Base-by-base conservation (phyloP, 2,113 vertebrate genomes). In the Entelurus aequoreus region DNA sequence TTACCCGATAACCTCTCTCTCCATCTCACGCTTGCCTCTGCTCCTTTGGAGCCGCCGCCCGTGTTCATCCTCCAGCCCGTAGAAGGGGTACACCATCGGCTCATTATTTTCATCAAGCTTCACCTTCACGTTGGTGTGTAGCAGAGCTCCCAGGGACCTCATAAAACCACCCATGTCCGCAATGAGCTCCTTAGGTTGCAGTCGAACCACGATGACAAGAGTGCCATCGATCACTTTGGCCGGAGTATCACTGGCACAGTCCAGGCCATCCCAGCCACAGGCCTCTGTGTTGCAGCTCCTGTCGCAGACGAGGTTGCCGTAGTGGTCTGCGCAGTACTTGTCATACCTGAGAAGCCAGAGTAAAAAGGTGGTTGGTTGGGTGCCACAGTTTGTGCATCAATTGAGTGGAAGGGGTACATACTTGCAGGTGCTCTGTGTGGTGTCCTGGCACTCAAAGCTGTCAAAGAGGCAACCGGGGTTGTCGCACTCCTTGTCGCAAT, bases 231-330 rank as follows among this genome's bases (percentile, higher is more conserved):
- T 91, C 78, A 93, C 63, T 60, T 90, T 89, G 69, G 94, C 76
- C 0, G 93, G 89, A n/a, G 68, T 86, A 72, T 92, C 88, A 0
- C 19, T 35, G 0, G 91, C 90, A 6, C 95, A 98, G 86, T 98
- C 95, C 79, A 97, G 88, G 6, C 95, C 95, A 0, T 98, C 95
- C 95, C 95, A 98, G 86, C 94, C 94, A 5, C 95, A 98, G 52
- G 91, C 94, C 79, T 93, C 93, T 0, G 84, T 96, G 72, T 95
- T 90, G 79, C 95, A 98, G 51, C 95, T 95, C 79, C 89, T 85
- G 86, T 98, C 94, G 21, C 95, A 98, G 56, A 88, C 85, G 16
- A 79, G 85, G 8, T 98, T 92, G 3, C 78, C 87, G 0, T 92
- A 97, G 86, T 97, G 94, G 67, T 98, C 94, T 0, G 89, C 89